Evolutionary conservation across 1,140 invertebrate species (phyloP), one percentile per base, ranked within the genome.

Genomic region (Drosophila rhopaloa): DNA sequence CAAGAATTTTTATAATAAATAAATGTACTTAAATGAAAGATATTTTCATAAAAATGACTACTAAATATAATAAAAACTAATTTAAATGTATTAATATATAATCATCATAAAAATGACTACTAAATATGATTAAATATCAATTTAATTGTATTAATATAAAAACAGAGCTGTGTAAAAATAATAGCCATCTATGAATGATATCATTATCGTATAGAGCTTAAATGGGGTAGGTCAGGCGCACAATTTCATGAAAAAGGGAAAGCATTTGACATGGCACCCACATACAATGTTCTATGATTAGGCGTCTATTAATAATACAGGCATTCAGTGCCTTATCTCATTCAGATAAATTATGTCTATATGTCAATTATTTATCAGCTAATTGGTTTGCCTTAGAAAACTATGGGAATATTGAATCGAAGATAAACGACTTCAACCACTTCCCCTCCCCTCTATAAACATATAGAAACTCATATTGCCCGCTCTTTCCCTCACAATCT

Each of bases 361-460:
- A 38, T 50, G 47, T 50, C n/a, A 41, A 19, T 29, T 56, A 68
- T 70, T 70, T 72, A 72, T 72, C 53, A 29, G 43, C 29, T 72
- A 58, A 71, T 71, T 71, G 65, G 65, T n/a, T 38, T 41, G 47
- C 47, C 54, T 8, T 56, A 37, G 43, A 24, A n/a, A 71, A 58
- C 27, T 58, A 47, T 27, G 43, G n/a, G 29, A 57, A 50, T 9
- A 35, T 66, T 32, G 60, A 71, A 40, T 58, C 32, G 27, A 41
- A 56, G 65, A 24, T 66, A 66, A 24, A 14, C 35, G 11, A 37
- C 32, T 53, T 38, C 24, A 24, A 24, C 24, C 24, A 4, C 24
- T 24, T 4, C 24, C 24, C 4, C 4, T 24, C 35, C 51, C 65
- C 54, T 13, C 29, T 29, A 44, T 35, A 32, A 16, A 14, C n/a